phyloP scores from a whole-genome alignment of 2,888 invertebrate species.

The Apotomis capreana region DNA sequence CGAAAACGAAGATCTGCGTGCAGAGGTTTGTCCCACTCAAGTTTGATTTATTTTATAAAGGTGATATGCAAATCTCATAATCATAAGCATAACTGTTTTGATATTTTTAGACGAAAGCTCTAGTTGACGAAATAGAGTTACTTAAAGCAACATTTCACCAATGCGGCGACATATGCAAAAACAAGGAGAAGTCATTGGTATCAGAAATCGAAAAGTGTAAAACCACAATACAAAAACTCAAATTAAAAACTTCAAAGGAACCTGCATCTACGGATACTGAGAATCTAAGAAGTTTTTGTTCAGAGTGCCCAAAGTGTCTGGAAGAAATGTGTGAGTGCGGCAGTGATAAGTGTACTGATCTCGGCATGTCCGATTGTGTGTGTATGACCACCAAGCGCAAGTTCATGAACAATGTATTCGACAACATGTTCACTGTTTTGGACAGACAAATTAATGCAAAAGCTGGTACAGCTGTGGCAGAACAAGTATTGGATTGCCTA shows the following conservation, averaged over 20 bases:
- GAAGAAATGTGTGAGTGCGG: slow-evolving; percentile 58
- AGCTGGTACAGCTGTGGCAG: slow-evolving; percentile 66
- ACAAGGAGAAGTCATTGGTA: slow-evolving; percentile 55
- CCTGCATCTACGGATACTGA: slow-evolving; percentile 63
- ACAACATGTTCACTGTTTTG: slow-evolving; percentile 74
- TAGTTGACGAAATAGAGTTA: slow-evolving; percentile 63
- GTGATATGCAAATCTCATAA: neutral
- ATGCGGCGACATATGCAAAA: slow-evolving; percentile 65
- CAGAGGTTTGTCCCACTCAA: slow-evolving; percentile 55
- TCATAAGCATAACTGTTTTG: no score
- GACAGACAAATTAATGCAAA: slow-evolving; percentile 61
- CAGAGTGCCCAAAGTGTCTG: slow-evolving; percentile 70
- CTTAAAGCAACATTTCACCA: slow-evolving; percentile 57
- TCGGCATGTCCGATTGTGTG: slow-evolving; percentile 64
- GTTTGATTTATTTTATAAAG: neutral
- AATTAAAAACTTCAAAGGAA: slow-evolving; percentile 61
- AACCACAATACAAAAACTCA: slow-evolving; percentile 55
- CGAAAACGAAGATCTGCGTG: slow-evolving; percentile 67
- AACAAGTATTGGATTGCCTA: slow-evolving; percentile 61
- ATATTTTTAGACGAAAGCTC: slow-evolving; percentile 62
- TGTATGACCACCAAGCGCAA: slow-evolving; percentile 68
- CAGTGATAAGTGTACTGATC: slow-evolving; percentile 57
- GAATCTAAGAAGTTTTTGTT: slow-evolving; percentile 64
- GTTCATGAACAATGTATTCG: slow-evolving; percentile 74
- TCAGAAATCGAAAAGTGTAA: slow-evolving; percentile 61